Base-by-base conservation (phyloP, 1,140 invertebrate genomes). In the Drosophila mojavensis region DNA sequence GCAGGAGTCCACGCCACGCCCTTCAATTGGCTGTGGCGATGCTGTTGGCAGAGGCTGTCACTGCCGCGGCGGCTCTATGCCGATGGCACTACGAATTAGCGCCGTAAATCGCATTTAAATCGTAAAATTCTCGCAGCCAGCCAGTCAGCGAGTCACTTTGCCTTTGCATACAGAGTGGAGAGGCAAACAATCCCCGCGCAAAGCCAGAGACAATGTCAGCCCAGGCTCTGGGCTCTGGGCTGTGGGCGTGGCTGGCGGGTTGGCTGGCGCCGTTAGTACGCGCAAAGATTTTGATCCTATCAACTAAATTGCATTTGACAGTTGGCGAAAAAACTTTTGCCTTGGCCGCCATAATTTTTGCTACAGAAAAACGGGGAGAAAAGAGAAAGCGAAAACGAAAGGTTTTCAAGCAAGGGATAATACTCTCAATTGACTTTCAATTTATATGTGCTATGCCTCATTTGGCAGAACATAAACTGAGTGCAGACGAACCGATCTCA, bases 21-120 rank as follows among this genome's bases (percentile, higher is more conserved):
- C 66, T 81, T 75, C 75, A 78, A 86, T 86, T 86, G 56, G 53
- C 51, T 20, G 11, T n/a, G 39, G 45, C 13, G 45, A 26, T 43
- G 36, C 15, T 2, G 28, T 5, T 43, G 36, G 36, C 2, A n/a
- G 51, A 41, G 41, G 50, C 70, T 51, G 58, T 39, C 43, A 17
- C 33, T 59, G 33, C 5, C 17, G 33, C 41, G 56, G 13, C 33
- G 56, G 13, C 33, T 70, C 56, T 62, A 62, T 83, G 79, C 79
- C 83, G 79, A 65, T 89, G 84, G 76, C 84, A 83, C 79, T 78
- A 80, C 75, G 84, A 89, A 89, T 89, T 89, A 89, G 84, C 84
- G 84, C 85, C 84, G 85, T 89, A 89, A 89, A 89, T 89, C 85
- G 84, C 75, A 90, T 89, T 89, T 89, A 90, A 89, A 89, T 89